These are phyloP conservation scores for Eumaeus atala DNA, from an alignment of 1,140 invertebrate genomes.

Conservation along the genomic window DNA sequence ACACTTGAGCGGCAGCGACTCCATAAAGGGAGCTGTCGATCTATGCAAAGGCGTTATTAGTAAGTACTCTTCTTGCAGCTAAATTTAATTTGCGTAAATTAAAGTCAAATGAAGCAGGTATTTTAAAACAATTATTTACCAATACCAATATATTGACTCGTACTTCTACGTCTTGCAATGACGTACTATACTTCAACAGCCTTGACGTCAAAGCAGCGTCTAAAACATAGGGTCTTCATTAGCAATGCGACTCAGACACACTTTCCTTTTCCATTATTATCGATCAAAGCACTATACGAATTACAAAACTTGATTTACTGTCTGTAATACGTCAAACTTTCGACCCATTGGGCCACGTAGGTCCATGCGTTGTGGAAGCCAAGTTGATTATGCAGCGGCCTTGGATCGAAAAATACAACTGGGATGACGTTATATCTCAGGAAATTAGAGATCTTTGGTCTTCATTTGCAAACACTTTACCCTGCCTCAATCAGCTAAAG, in stretches of 20 bases:
- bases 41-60: background rate
- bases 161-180: no score
- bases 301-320: conserved; percentile 33
- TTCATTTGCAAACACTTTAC: conserved; percentile 13
- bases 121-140: conserved; percentile 28
- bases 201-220: conserved; percentile 19
- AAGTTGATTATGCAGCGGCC: conserved; percentile 35
- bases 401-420: conserved; percentile 29
- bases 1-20: no score
- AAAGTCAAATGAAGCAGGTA: background rate
- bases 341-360: conserved; percentile 32
- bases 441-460: conserved; percentile 10
- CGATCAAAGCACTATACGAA: conserved; percentile 4
- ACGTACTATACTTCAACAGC: conserved; percentile 8
- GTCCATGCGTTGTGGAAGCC: conserved; percentile 23
- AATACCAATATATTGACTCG: conserved; percentile 18
- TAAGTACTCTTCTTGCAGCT: background rate
- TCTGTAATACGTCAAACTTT: conserved; percentile 34
- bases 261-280: conserved; percentile 27
- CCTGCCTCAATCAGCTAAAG: conserved; percentile 20
- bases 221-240: conserved; percentile 33
- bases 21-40: no score
- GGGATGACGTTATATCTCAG: conserved; percentile 29
- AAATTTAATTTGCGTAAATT: background rate
- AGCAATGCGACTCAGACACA: conserved; percentile 28